These are phyloP conservation scores for Cerastis rubricosa DNA, from an alignment of 2,888 invertebrate genomes.

Conservation along the genomic window DNA sequence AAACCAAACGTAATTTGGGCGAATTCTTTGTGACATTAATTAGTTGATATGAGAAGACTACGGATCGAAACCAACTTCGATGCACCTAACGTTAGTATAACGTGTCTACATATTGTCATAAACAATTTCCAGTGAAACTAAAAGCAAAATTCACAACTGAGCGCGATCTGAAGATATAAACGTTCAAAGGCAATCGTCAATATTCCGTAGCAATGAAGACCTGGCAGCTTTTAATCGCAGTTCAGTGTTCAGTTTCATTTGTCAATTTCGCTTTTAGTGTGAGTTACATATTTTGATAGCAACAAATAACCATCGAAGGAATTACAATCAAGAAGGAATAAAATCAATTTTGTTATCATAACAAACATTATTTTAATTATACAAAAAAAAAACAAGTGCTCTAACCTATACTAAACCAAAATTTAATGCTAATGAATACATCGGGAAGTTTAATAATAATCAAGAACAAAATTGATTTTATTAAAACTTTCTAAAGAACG, in stretches of 20 bases:
- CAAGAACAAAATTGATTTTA: constrained; percentile 53
- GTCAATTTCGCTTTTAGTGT: neutral
- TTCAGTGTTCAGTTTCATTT: neutral
- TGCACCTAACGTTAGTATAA: constrained; percentile 25
- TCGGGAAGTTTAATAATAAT: constrained; percentile 24
- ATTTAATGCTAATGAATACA: constrained; percentile 47
- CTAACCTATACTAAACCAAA: constrained; percentile 47
- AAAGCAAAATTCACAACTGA: neutral
- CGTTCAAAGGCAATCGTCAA: too few relatives aligned
- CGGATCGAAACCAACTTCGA: constrained; percentile 29
- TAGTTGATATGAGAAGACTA: constrained; percentile 42
- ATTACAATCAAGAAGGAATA: too few relatives aligned
- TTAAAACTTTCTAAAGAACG: constrained; percentile 25
- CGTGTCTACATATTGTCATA: constrained; percentile 20
- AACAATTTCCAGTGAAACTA: constrained; percentile 22
- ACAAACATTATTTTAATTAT: constrained; percentile 50
- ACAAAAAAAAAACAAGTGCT: constrained; percentile 30
- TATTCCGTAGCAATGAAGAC: neutral
- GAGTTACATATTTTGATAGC: constrained; percentile 10
- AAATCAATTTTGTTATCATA: constrained; percentile 54
- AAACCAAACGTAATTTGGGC: constrained; percentile 23
- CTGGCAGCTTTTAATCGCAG: neutral
- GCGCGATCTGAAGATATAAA: neutral
- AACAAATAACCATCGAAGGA: constrained; percentile 31
- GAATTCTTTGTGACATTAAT: constrained; percentile 52